Percentiles rank a stretch among this genome's conserved stretches.
Conservation (phyloP, 2,888 invertebrate species). For the Drosophila aldrichi region DNA sequence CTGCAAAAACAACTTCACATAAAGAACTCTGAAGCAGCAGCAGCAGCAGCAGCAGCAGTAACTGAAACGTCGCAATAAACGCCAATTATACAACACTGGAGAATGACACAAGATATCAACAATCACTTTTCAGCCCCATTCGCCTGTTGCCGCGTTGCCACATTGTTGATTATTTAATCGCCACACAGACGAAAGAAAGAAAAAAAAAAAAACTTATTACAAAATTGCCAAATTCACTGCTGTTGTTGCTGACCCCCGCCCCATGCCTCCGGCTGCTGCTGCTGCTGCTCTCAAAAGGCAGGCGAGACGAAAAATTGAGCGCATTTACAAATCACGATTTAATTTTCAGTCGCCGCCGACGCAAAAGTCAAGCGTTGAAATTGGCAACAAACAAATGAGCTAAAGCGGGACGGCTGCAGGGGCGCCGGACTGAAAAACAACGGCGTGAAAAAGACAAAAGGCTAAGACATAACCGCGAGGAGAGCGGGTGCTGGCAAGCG, state of each 20-base stretch:
- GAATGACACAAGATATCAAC: slow-evolving; percentile 59
- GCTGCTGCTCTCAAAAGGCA: slow-evolving; percentile 24
- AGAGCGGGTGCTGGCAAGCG: background rate
- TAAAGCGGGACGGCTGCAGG: background rate
- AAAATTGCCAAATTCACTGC: slow-evolving; percentile 71
- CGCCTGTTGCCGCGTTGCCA: slow-evolving; percentile 67
- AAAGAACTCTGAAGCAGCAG: slow-evolving; percentile 21
- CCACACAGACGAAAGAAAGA: slow-evolving; percentile 22
- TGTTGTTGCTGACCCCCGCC: background rate
- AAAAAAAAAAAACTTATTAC: slow-evolving; percentile 70
- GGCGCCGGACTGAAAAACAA: slow-evolving; percentile 8
- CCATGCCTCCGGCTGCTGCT: background rate
- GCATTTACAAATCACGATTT: slow-evolving; percentile 82
- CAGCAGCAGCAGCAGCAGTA: background rate
- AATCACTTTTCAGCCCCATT: slow-evolving; percentile 53
- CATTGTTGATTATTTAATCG: slow-evolving; percentile 77
- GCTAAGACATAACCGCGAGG: slow-evolving; percentile 35
- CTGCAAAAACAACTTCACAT: background rate
- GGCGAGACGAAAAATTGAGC: slow-evolving; percentile 72
- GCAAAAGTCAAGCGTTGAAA: slow-evolving; percentile 75
- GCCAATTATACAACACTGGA: slow-evolving; percentile 43
- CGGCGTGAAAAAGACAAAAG: slow-evolving; percentile 77
- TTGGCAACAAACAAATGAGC: slow-evolving; percentile 80
- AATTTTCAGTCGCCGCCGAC: slow-evolving; percentile 69
- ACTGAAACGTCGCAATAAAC: background rate